Percentiles rank a stretch among this genome's conserved stretches.
Evolutionary conservation across 2,113 vertebrate genomes (phyloP).

Genomic region (Bufo bufo): DNA sequence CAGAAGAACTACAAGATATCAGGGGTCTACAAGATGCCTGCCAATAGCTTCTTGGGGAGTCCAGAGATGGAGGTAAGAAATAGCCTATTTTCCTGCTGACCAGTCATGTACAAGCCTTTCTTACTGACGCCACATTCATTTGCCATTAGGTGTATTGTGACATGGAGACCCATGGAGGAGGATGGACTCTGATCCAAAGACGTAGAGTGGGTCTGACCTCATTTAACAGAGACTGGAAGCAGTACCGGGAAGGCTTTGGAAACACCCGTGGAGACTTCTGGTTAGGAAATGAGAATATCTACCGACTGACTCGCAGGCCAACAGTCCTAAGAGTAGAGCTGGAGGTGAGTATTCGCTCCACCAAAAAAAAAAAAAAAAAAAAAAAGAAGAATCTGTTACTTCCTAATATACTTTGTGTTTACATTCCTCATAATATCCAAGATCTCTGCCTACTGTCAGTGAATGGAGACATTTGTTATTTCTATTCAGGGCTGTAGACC

Average conservation of each 20-base stretch:
- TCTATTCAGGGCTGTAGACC: background rate
- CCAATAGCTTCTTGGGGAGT: slow-evolving; percentile 90
- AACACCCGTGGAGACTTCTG: slow-evolving; percentile 93
- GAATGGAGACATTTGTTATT: background rate
- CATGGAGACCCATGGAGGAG: slow-evolving; percentile 91
- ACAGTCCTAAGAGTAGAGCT: slow-evolving; percentile 87
- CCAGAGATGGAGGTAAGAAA: slow-evolving; percentile 86
- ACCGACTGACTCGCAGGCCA: slow-evolving; percentile 87
- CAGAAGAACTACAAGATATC: slow-evolving; percentile 91
- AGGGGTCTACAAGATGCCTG: slow-evolving; percentile 91
- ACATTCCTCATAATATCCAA: no score
- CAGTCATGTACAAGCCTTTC: background rate
- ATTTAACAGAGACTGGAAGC: slow-evolving; percentile 92
- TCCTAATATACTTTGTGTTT: background rate
- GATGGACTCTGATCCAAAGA: slow-evolving; percentile 95
- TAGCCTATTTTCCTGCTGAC: background rate
- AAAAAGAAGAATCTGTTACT: no score
- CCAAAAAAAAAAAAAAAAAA: no score
- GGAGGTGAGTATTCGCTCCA: slow-evolving; percentile 76
- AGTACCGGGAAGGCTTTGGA: slow-evolving; percentile 92
- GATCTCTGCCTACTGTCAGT: background rate
- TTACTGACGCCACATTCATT: background rate
- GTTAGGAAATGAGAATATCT: slow-evolving; percentile 95
- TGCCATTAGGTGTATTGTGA: slow-evolving; percentile 87
- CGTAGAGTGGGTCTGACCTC: slow-evolving; percentile 89